These are phyloP conservation scores for Microcebus murinus DNA, from an alignment of 2,113 vertebrate genomes.

Conservation along the genomic window DNA sequence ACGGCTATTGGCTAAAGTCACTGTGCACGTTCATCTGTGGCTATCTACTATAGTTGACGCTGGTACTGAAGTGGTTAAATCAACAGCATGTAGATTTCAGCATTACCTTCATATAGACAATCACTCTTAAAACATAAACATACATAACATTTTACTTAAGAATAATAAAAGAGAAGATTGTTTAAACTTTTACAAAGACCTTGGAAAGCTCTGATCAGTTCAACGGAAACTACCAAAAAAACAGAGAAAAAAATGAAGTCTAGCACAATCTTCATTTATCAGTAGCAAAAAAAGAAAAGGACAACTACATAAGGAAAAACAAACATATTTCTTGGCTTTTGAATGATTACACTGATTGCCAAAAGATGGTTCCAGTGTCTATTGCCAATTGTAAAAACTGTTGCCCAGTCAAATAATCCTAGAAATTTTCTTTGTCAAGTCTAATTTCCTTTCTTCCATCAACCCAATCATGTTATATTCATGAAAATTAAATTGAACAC, in stretches of 20 bases:
- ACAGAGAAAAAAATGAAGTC: background rate
- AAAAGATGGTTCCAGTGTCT: background rate
- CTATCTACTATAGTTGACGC: too few species aligned
- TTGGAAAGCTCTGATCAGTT: background rate
- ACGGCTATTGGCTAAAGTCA: too few species aligned
- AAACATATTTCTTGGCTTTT: slow-evolving; percentile 30
- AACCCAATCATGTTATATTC: background rate
- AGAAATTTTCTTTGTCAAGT: slow-evolving; percentile 43
- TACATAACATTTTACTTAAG: background rate
- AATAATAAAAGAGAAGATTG: background rate
- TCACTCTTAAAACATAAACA: slow-evolving; percentile 4
- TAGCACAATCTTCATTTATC: background rate
- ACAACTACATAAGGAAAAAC: background rate
- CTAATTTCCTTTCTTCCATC: background rate
- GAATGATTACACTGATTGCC: slow-evolving; percentile 18
- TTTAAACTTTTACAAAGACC: background rate
- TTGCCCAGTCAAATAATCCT: slow-evolving; percentile 45
- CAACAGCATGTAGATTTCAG: background rate
- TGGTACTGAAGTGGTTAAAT: background rate
- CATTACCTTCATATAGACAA: background rate
- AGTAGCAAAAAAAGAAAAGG: background rate
- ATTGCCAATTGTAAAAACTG: slow-evolving; percentile 7
- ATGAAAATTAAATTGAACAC: slow-evolving; percentile 23
- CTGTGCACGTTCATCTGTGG: too few species aligned
- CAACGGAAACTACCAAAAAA: background rate